A percentile compares a stretch with the other conserved stretches of the same genome.
Evolutionary conservation across 2,113 vertebrate species (phyloP).

Genomic region (Chroicocephalus ridibundus): DNA sequence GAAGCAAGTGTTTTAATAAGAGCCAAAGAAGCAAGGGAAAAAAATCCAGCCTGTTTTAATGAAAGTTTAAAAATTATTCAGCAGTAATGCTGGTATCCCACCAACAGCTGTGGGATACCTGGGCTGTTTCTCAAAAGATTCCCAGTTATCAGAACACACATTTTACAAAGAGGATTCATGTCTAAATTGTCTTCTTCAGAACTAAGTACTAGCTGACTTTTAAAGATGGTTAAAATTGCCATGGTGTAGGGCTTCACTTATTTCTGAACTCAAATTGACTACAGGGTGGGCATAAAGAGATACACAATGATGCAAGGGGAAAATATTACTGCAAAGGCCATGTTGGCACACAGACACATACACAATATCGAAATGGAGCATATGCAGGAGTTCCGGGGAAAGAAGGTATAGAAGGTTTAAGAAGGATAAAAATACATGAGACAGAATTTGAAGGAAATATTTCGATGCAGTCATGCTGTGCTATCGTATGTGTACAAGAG

Average conservation of each 20-base stretch:
- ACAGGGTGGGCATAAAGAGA: not conserved
- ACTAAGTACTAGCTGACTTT: not conserved
- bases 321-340: not conserved
- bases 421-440: not conserved
- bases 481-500: not conserved
- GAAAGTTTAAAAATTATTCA: not conserved
- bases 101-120: not conserved
- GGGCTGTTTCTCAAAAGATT: not conserved
- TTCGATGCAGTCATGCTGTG: not conserved
- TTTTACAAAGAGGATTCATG: not conserved
- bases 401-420: not conserved
- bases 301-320: not conserved
- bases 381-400: not conserved
- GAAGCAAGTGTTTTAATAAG: not conserved
- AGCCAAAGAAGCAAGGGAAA: not conserved
- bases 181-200: not conserved
- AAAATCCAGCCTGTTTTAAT: not conserved
- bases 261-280: not conserved
- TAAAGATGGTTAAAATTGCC: not conserved
- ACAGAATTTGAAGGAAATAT: not conserved
- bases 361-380: not conserved
- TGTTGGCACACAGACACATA: not conserved
- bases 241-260: not conserved
- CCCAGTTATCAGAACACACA: not conserved
- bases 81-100: not conserved